Evolutionary conservation across 2,113 vertebrate genomes (phyloP).

Genomic region (Buteo buteo): DNA sequence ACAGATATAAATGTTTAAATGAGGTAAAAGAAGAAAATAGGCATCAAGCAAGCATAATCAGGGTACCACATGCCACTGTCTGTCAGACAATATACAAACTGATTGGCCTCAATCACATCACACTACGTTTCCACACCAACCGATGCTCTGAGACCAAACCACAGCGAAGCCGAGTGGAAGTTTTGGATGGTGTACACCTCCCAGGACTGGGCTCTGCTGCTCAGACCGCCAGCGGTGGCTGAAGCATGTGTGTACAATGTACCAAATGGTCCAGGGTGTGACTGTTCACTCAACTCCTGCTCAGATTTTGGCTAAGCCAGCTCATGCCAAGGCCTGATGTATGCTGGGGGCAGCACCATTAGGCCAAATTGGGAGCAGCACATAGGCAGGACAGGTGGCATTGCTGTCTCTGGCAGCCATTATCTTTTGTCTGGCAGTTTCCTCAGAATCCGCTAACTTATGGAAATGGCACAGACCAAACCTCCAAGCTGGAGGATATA

Average conservation of each 20-base stretch:
- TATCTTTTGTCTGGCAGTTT: neutral
- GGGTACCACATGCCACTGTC: neutral
- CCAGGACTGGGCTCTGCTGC: neutral
- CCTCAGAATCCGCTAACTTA: neutral
- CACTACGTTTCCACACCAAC: neutral
- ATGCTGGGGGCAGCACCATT: neutral
- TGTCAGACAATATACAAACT: neutral
- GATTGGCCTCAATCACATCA: neutral
- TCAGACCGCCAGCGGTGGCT: neutral
- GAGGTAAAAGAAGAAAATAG: neutral
- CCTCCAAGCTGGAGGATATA: neutral
- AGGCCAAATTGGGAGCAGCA: neutral
- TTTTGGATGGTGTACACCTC: rapidly evolving
- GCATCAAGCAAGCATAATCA: neutral
- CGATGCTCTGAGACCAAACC: neutral
- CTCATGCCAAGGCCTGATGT: neutral
- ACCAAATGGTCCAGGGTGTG: neutral
- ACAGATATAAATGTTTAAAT: neutral
- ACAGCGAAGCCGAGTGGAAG: neutral
- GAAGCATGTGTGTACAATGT: rapidly evolving
- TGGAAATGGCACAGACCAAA: neutral
- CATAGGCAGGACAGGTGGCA: neutral
- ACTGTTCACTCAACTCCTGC: neutral
- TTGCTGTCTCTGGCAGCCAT: neutral
- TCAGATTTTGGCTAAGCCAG: neutral